Percentiles rank a stretch among this genome's conserved stretches.
Evolutionary conservation across 2,797 vertebrate species (phyloP).

Genomic region (Trachops cirrhosus): DNA sequence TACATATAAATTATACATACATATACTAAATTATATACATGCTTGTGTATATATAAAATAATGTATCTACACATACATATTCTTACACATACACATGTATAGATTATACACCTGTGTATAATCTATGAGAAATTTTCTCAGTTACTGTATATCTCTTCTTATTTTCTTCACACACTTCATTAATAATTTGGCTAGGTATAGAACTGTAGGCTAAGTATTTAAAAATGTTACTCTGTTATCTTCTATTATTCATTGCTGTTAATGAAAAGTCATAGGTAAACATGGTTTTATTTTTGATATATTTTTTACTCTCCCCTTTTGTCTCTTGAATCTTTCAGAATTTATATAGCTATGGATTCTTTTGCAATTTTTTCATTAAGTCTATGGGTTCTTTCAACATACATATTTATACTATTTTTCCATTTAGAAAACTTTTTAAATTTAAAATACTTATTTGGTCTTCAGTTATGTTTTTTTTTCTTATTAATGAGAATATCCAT

Average conservation of each 20-base stretch:
- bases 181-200: background rate
- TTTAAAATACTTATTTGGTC: background rate
- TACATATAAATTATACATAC: no score
- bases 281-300: background rate
- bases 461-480: background rate
- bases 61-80: no score
- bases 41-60: no score
- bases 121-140: background rate
- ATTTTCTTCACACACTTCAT: background rate
- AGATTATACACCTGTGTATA: background rate
- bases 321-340: background rate
- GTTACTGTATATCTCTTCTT: background rate
- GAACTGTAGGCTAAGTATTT: background rate
- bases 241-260: background rate
- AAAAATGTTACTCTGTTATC: background rate
- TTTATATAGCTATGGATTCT: background rate
- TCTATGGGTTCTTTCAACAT: background rate
- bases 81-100: background rate
- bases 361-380: background rate
- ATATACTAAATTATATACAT: background rate
- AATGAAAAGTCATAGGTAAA: background rate
- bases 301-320: background rate
- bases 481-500: background rate
- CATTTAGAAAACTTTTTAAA: constrained; percentile 9
- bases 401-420: background rate